These are phyloP conservation scores for Saturnia japonica DNA, from an alignment of 2,888 invertebrate species.

Conservation along the genomic window DNA sequence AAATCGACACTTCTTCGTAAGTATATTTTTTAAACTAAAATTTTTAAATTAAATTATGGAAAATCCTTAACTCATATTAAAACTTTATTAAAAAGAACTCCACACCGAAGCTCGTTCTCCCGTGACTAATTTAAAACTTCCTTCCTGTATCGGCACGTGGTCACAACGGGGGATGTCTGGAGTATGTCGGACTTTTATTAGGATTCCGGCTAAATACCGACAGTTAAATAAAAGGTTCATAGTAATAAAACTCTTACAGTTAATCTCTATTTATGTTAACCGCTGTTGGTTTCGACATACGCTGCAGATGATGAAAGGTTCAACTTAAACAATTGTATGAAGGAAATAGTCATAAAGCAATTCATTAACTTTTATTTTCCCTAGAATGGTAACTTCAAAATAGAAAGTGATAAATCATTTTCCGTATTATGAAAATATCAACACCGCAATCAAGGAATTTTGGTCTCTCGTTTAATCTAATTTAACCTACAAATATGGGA, in stretches of 20 bases:
- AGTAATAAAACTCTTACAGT: constrained; percentile 11
- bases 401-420: neutral
- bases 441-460: too few relatives aligned
- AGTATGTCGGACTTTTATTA: constrained; percentile 13
- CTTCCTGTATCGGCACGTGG: constrained; percentile 8
- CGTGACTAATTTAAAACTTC: constrained; percentile 9
- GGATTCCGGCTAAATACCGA: constrained; percentile 8
- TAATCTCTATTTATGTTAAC: constrained; percentile 5
- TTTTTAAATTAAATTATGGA: neutral
- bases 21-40: neutral
- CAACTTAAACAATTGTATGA: neutral
- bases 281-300: neutral
- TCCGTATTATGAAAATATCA: too few relatives aligned
- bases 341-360: neutral
- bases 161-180: constrained; percentile 8
- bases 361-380: neutral
- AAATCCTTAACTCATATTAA: constrained; percentile 1
- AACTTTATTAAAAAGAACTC: neutral
- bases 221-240: constrained; percentile 10
- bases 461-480: too few relatives aligned
- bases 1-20: neutral
- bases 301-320: neutral
- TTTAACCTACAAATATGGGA: too few relatives aligned
- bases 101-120: neutral
- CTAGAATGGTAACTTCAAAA: neutral